Evolutionary conservation across 2,797 vertebrate species (phyloP).

Genomic region (Apogon hyalosoma): DNA sequence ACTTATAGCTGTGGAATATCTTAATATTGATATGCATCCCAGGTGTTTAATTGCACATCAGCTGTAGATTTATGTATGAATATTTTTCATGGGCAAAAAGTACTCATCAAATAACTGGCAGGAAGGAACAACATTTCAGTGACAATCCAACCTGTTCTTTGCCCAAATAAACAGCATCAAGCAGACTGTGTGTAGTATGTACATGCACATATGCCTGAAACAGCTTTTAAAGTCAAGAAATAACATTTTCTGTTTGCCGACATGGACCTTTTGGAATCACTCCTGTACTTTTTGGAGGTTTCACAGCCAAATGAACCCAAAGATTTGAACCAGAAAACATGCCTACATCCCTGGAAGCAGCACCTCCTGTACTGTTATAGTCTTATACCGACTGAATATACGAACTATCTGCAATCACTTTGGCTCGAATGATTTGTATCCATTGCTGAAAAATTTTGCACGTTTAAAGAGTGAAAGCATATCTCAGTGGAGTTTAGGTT

Average conservation of each 20-base stretch:
- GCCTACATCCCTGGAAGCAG: conserved; percentile 10
- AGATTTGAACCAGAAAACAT: conserved; percentile 40
- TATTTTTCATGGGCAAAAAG: too few relatives aligned
- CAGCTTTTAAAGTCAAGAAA: neutral
- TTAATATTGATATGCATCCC: too few relatives aligned
- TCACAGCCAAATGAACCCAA: conserved; percentile 36
- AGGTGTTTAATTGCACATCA: too few relatives aligned
- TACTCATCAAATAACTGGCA: too few relatives aligned
- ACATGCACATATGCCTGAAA: too few relatives aligned
- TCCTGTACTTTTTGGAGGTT: conserved; percentile 4
- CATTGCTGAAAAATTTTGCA: conserved; percentile 7
- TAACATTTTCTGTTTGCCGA: neutral
- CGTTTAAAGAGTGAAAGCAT: neutral
- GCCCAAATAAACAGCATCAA: too few relatives aligned
- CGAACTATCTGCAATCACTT: conserved; percentile 2
- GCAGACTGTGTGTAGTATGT: too few relatives aligned
- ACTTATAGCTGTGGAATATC: neutral
- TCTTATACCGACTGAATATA: neutral
- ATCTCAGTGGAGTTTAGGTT: neutral
- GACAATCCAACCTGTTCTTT: too few relatives aligned
- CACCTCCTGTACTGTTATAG: conserved; percentile 4
- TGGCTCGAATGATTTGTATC: conserved; percentile 13
- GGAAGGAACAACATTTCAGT: too few relatives aligned
- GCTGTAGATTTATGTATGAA: too few relatives aligned
- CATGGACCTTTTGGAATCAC: neutral